A percentile compares a stretch with the other conserved stretches of the same genome.
phyloP scores from a whole-genome alignment of 2,888 invertebrate genomes.

The Drosophila mimica region DNA sequence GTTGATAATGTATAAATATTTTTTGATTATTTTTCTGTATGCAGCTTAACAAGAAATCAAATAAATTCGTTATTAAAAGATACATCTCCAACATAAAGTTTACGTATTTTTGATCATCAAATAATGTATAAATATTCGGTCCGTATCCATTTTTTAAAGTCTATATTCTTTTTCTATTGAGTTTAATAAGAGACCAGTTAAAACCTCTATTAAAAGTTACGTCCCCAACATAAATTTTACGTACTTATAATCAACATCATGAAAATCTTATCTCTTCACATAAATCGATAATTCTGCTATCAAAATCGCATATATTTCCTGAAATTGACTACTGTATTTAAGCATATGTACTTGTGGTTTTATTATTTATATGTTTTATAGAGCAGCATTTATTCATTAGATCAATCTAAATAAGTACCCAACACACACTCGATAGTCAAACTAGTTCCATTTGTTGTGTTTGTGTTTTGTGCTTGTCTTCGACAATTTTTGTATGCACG shows the following conservation, averaged over 20 bases:
- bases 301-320: background rate
- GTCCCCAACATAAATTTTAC: background rate
- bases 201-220: background rate
- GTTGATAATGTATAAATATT: background rate
- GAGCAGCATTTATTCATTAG: constrained; percentile 21
- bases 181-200: background rate
- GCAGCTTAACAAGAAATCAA: background rate
- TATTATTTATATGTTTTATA: constrained; percentile 7
- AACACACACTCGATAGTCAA: constrained; percentile 33
- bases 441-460: constrained; percentile 56
- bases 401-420: constrained; percentile 26
- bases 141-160: background rate
- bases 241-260: background rate
- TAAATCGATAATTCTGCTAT: background rate
- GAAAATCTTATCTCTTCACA: background rate
- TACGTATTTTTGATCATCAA: background rate
- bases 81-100: background rate
- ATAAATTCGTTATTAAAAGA: background rate
- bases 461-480: constrained; percentile 47
- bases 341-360: constrained; percentile 1
- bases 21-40: background rate
- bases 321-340: background rate
- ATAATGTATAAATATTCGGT: background rate
- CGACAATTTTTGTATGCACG: constrained; percentile 62
- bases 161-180: background rate